Evolutionary conservation across 2,797 vertebrate genomes (phyloP), one percentile per base, ranked within the genome.

Genomic region (Sebastes oblongus): DNA sequence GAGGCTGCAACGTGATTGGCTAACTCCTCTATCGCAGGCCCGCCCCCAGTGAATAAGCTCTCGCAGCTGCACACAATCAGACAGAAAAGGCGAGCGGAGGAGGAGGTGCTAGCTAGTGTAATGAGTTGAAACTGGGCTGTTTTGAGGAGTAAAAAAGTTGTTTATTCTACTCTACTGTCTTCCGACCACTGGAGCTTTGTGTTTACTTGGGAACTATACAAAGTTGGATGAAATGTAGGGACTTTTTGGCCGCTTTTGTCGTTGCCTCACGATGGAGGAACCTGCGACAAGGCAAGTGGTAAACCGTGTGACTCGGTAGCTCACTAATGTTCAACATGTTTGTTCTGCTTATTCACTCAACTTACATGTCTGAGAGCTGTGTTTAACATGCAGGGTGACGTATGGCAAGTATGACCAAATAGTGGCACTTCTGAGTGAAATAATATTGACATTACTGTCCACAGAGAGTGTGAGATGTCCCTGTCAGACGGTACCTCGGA

Each of bases 401-500:
- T 58, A 1, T 20, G n/a, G 6, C 0, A 30, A 8, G 25, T 70
- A 1, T 25, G 11, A 46, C 20, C 18, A 14, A 68, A 39, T 4
- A 25, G 39, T 24, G 12, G 3, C 5, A 3, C 16, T 11, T 27
- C 12, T 8, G 16, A 60, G 13, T 65, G 3, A 32, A 30, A 58
- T 12, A 22, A 27, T 22, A 5, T 8, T 75, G 42, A n/a, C 6
- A 12, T 27, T 34, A 9, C 54, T 25, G 0, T 62, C 25, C 77
- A 9, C 83, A 92, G 93, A 80, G 90, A 92, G 62, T 50, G 70
- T 7, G 91, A 93, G 56, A 88, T 89, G 89, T 89, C 87, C 12
- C 84, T 90, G 84, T 91, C 92, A 73, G 93, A 94, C 77, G 75
- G 85, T 0, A 76, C 61, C 8, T 93, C 93, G 73, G 92, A 93